Conservation (phyloP, 2,797 vertebrate genomes). For the Stomatorhinus walkeri region DNA sequence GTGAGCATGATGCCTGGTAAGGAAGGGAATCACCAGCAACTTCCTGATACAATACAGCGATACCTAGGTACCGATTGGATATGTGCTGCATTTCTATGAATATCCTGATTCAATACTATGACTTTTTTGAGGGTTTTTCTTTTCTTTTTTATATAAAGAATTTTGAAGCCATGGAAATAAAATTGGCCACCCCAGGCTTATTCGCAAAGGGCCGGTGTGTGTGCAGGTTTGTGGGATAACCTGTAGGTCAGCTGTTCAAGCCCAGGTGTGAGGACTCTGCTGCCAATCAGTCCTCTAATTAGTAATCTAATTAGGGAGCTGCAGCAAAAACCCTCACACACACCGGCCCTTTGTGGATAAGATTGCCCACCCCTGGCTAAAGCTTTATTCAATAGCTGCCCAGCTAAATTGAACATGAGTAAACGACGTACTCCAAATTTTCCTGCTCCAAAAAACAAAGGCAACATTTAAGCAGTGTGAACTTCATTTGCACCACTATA, state of each 20-base stretch:
- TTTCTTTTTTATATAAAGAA: not conserved
- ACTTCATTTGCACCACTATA: not conserved
- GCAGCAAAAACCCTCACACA: too few species aligned
- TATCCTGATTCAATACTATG: not conserved
- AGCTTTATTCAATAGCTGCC: not conserved
- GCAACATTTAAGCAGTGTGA: not conserved
- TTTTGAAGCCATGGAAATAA: not conserved
- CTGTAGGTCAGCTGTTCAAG: too few species aligned
- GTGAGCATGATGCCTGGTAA: not conserved
- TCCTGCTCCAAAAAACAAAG: too few species aligned
- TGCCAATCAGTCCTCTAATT: too few species aligned
- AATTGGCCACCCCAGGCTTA: not conserved
- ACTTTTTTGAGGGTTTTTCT: not conserved
- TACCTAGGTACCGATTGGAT: not conserved
- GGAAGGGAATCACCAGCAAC: not conserved
- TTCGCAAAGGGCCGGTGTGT: too few species aligned
- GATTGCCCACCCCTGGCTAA: too few species aligned
- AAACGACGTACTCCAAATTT: not conserved
- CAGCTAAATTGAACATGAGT: too few species aligned
- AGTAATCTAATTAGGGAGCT: too few species aligned
- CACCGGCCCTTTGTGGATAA: too few species aligned
- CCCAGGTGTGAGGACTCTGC: too few species aligned
- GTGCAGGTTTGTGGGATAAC: too few species aligned
- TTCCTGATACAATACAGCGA: not conserved
- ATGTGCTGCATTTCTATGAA: not conserved